Conservation (phyloP, 1,140 invertebrate genomes). For the Mylabris phalerata region DNA sequence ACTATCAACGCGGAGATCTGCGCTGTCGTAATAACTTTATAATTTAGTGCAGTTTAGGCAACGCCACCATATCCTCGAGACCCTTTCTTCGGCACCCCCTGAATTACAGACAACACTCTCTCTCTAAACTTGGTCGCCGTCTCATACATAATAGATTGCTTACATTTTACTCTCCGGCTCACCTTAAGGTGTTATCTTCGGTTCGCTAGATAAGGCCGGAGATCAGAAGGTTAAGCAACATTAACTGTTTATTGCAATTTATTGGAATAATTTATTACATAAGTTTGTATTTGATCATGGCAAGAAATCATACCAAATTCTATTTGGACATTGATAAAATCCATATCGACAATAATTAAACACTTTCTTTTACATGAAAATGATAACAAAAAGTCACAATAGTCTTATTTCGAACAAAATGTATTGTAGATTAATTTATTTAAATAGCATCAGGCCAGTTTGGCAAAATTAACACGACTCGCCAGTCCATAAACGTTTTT, state of each 20-base stretch:
- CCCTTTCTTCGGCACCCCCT: conserved; percentile 27
- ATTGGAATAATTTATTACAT: conserved; percentile 28
- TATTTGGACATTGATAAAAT: conserved; percentile 11
- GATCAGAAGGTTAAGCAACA: conserved; percentile 42
- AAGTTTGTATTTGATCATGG: conserved; percentile 18
- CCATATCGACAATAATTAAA: no score
- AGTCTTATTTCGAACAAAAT: no score
- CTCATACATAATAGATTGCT: conserved; percentile 41
- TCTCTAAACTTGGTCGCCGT: conserved; percentile 20
- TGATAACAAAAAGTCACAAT: no score
- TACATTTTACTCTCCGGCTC: conserved; percentile 37
- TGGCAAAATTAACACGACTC: conserved; percentile 13
- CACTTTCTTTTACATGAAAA: no score
- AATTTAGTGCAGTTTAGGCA: conserved; percentile 42
- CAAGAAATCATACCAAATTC: conserved; percentile 10
- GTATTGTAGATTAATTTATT: no score
- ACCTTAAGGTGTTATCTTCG: conserved; percentile 39
- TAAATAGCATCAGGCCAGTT: neutral
- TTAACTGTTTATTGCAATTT: conserved; percentile 42
- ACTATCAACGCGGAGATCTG: conserved; percentile 41
- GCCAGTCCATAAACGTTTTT: conserved; percentile 5
- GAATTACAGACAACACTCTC: conserved; percentile 18
- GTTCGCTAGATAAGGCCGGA: conserved; percentile 37
- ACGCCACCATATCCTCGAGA: conserved; percentile 22
- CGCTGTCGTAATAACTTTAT: conserved; percentile 45